Conservation (phyloP, 2,113 vertebrate species). For the Balaenoptera acutorostrata region DNA sequence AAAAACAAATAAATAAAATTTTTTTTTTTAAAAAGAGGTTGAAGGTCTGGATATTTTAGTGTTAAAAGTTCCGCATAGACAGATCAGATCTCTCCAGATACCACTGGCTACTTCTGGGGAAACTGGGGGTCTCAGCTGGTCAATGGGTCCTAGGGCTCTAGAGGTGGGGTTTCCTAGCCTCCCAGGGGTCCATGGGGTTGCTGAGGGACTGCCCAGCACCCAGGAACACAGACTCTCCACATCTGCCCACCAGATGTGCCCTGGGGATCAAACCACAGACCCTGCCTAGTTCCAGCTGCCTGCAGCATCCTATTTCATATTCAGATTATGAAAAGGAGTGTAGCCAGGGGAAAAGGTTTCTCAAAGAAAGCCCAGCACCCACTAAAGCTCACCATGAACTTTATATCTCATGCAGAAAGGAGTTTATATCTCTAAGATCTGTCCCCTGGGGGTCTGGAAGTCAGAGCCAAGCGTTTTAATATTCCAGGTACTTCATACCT, state of each 20-base stretch:
- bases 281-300: neutral
- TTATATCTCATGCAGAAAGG: neutral
- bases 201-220: neutral
- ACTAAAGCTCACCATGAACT: neutral
- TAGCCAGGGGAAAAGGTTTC: neutral
- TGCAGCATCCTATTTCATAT: neutral
- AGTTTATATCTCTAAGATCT: neutral
- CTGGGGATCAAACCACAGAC: neutral
- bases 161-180: neutral
- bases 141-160: neutral
- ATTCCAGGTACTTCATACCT: neutral
- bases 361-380: neutral
- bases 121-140: neutral
- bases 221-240: neutral
- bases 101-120: neutral
- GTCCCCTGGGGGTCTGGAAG: neutral
- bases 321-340: neutral
- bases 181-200: neutral
- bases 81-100: neutral
- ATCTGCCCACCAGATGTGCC: neutral
- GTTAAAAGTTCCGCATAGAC: neutral
- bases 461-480: neutral
- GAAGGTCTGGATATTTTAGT: neutral
- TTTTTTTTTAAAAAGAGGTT: neutral
- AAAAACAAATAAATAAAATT: too few relatives aligned